These are phyloP conservation scores for Empis livida DNA, from an alignment of 2,888 invertebrate species.

Conservation along the genomic window DNA sequence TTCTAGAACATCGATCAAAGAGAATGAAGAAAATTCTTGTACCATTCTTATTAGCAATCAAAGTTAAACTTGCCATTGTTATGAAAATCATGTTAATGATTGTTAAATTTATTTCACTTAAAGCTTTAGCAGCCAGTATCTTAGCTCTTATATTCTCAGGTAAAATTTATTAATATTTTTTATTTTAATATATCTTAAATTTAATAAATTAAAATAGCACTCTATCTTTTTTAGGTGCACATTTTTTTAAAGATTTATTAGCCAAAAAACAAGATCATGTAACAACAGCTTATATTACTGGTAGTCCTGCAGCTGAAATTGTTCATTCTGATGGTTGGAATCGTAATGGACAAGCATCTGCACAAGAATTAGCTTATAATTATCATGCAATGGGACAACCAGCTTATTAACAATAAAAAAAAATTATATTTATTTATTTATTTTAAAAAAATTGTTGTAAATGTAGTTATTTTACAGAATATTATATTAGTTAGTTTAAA, in stretches of 20 bases:
- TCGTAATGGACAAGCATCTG: slow-evolving; percentile 33
- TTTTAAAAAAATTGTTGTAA: not conserved
- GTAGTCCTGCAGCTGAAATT: slow-evolving; percentile 35
- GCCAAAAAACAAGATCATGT: slow-evolving; percentile 36
- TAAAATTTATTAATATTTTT: slow-evolving; percentile 17
- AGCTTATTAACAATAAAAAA: slow-evolving; percentile 20
- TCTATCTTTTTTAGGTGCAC: slow-evolving; percentile 23
- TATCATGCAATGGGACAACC: slow-evolving; percentile 35
- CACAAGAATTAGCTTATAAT: slow-evolving; percentile 34
- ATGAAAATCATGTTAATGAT: slow-evolving; percentile 46
- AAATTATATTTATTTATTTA: slow-evolving; percentile 3
- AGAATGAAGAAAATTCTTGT: slow-evolving; percentile 47
- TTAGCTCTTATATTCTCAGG: slow-evolving; percentile 48
- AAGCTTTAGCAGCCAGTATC: slow-evolving; percentile 48
- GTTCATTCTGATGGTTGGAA: slow-evolving; percentile 37
- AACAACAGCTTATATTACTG: slow-evolving; percentile 36
- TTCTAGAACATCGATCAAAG: slow-evolving; percentile 42
- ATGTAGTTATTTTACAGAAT: not conserved
- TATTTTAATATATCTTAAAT: not conserved
- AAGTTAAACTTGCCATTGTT: slow-evolving; percentile 47
- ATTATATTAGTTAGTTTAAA: slow-evolving; percentile 8
- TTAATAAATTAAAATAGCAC: not conserved
- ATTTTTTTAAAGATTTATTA: slow-evolving; percentile 35
- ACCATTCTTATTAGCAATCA: slow-evolving; percentile 48
- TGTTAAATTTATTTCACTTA: slow-evolving; percentile 50